These are phyloP conservation scores for Otocyon megalotis DNA, from an alignment of 2,113 vertebrate species.

Conservation along the genomic window DNA sequence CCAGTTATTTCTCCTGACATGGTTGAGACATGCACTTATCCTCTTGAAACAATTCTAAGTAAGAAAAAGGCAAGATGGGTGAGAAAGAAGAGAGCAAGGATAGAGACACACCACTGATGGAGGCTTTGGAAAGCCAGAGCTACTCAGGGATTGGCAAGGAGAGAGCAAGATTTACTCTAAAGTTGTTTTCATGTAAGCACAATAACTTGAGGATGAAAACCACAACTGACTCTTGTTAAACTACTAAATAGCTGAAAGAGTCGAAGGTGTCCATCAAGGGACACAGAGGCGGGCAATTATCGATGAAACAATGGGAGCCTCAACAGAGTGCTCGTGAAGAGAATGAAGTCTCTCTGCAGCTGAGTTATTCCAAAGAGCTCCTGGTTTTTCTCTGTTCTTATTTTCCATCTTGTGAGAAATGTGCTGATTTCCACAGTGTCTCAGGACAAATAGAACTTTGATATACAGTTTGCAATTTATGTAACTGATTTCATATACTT, in stretches of 20 bases:
- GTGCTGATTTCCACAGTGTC: slow-evolving; percentile 71
- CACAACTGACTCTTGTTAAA: too few species aligned
- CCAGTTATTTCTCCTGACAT: not conserved
- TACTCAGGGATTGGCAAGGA: not conserved
- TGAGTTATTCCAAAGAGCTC: slow-evolving; percentile 55
- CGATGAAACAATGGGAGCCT: not conserved
- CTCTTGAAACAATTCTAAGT: not conserved
- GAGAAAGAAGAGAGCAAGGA: not conserved
- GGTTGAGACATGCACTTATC: not conserved
- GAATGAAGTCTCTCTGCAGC: not conserved
- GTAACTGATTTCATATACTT: slow-evolving; percentile 23
- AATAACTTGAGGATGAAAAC: not conserved
- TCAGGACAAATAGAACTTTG: slow-evolving; percentile 69
- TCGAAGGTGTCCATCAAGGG: not conserved
- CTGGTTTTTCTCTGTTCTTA: slow-evolving; percentile 46
- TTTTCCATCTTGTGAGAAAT: slow-evolving; percentile 73
- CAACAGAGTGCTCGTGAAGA: not conserved
- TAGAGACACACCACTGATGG: not conserved
- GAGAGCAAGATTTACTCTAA: not conserved
- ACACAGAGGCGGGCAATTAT: not conserved
- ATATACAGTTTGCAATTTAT: slow-evolving; percentile 49
- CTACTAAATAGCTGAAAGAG: not conserved
- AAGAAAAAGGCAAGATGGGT: not conserved
- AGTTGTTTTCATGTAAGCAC: not conserved
- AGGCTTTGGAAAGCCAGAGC: not conserved